phyloP scores from a whole-genome alignment of 2,797 vertebrate species.

The Tokudaia tokunoshimensis region DNA sequence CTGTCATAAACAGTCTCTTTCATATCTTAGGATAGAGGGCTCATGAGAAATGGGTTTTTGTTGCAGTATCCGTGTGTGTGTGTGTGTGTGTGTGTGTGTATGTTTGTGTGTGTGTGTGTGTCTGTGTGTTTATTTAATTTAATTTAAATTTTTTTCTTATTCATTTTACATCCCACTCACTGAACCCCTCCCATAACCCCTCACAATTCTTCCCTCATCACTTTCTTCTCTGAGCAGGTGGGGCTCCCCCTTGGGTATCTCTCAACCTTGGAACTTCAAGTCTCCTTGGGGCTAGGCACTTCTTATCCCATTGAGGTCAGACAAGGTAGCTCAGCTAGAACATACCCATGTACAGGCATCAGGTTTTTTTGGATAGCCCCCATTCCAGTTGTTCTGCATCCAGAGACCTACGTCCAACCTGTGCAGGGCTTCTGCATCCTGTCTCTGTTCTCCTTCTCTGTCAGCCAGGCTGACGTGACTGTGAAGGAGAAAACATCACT shows the following conservation, averaged over 20 bases:
- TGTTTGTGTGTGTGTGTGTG: too few species aligned
- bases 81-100: too few species aligned
- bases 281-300: background rate
- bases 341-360: background rate
- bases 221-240: too few species aligned
- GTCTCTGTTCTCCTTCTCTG: background rate
- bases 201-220: too few species aligned
- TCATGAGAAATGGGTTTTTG: slow-evolving; percentile 70
- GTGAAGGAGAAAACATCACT: background rate
- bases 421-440: rapidly evolving
- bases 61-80: slow-evolving; percentile 21
- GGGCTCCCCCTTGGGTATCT: too few species aligned
- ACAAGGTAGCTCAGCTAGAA: background rate
- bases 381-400: background rate
- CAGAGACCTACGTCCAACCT: background rate
- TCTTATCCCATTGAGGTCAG: background rate
- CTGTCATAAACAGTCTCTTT: slow-evolving; percentile 72
- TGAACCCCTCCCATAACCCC: too few species aligned
- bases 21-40: slow-evolving; percentile 42
- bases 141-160: too few species aligned
- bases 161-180: too few species aligned
- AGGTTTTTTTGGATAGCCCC: background rate
- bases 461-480: background rate
- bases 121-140: too few species aligned
- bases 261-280: too few species aligned